Evolutionary conservation across 2,888 invertebrate species (phyloP).

Genomic region (Lasioglossum zephyrum): DNA sequence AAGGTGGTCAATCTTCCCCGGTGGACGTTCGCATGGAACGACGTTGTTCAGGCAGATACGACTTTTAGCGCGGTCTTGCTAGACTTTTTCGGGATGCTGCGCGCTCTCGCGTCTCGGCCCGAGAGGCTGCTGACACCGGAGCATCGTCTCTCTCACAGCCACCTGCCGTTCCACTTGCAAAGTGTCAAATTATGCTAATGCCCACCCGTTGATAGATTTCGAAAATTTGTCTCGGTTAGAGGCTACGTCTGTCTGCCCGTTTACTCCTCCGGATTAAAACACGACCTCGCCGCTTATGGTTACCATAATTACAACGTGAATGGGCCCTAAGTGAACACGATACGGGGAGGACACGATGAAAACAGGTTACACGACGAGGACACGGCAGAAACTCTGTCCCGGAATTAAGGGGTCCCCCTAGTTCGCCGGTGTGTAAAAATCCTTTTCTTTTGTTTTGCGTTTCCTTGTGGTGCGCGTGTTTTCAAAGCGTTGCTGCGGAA

Average conservation of each 20-base stretch:
- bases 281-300: not conserved
- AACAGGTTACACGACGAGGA: constrained; percentile 1
- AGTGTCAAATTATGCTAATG: constrained; percentile 67
- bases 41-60: constrained; percentile 64
- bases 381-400: not conserved
- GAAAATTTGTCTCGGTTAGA: constrained; percentile 47
- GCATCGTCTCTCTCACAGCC: constrained; percentile 11
- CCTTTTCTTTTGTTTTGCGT: not conserved
- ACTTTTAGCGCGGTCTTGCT: constrained; percentile 69
- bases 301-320: not conserved
- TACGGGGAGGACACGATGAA: not conserved
- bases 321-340: not conserved
- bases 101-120: not conserved
- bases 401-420: not conserved
- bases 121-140: constrained; percentile 53
- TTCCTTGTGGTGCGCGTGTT: not conserved
- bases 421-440: not conserved
- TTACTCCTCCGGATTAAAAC: constrained; percentile 12
- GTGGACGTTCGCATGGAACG: constrained; percentile 67
- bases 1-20: constrained; percentile 82
- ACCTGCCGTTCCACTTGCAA: constrained; percentile 65
- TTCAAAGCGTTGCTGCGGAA: too few species aligned
- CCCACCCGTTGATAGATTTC: constrained; percentile 50
- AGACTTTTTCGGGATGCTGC: constrained; percentile 42
- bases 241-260: not conserved